Percentiles rank a stretch among this genome's conserved stretches.
Evolutionary conservation across 2,888 invertebrate species (phyloP).

Genomic region (Oligia fasciuncula): DNA sequence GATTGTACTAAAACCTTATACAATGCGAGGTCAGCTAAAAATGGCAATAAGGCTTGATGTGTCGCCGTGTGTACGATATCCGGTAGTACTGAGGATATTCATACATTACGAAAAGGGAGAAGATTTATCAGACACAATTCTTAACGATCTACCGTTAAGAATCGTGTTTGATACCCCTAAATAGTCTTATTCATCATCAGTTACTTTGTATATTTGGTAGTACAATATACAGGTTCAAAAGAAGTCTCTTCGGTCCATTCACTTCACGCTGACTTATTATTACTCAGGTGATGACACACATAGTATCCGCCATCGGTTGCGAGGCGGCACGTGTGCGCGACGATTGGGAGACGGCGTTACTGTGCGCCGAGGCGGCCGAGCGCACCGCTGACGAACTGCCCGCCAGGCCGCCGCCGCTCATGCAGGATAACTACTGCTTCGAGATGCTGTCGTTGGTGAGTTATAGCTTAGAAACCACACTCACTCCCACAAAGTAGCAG

Average conservation of each 20-base stretch:
- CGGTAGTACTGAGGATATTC: not conserved
- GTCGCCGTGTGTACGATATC: too few species aligned
- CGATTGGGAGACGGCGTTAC: conserved; percentile 94
- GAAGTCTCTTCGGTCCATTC: not conserved
- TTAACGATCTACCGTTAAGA: not conserved
- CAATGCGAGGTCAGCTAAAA: too few species aligned
- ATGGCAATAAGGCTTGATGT: too few species aligned
- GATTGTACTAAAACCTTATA: too few species aligned
- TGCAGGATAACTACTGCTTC: conserved; percentile 97
- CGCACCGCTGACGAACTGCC: conserved; percentile 70
- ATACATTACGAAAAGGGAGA: not conserved
- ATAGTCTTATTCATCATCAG: not conserved
- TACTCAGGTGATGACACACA: conserved; percentile 94
- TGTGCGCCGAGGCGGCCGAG: conserved; percentile 78
- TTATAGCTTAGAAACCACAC: not conserved
- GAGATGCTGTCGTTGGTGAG: conserved; percentile 98
- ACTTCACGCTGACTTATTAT: too few species aligned
- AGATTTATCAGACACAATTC: not conserved
- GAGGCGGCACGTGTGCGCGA: conserved; percentile 96
- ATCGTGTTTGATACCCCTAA: not conserved
- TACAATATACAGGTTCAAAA: not conserved
- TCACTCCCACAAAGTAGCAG: not conserved
- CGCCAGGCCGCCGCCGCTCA: conserved; percentile 72
- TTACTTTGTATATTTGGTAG: not conserved
- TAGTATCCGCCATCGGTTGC: conserved; percentile 96